Conservation (phyloP, 2,113 vertebrate genomes). For the Rhineura floridana region DNA sequence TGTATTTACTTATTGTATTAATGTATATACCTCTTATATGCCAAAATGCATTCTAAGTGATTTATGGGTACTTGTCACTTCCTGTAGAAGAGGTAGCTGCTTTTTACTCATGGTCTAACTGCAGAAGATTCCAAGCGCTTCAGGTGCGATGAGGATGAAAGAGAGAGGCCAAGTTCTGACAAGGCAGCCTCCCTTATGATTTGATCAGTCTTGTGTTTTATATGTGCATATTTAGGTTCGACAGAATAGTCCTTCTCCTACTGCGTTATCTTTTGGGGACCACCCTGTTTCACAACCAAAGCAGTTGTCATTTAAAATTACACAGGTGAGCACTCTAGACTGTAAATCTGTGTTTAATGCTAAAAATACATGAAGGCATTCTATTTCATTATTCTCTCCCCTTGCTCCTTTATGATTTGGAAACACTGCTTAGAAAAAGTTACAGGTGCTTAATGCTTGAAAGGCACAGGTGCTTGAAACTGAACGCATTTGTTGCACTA, state of each 20-base stretch:
- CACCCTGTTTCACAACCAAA: slow-evolving; percentile 91
- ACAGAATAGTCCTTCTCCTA: slow-evolving; percentile 97
- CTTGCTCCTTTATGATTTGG: not conserved
- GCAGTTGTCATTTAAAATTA: slow-evolving; percentile 92
- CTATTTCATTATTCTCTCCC: not conserved
- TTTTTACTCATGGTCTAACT: no score
- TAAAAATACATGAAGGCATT: not conserved
- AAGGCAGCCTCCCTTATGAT: not conserved
- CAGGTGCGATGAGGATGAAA: not conserved
- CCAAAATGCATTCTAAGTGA: no score
- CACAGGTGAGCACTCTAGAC: slow-evolving; percentile 83
- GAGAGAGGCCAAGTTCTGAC: not conserved
- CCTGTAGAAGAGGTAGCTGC: not conserved
- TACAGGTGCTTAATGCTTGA: not conserved
- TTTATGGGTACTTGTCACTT: not conserved
- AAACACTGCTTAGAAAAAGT: slow-evolving; percentile 20
- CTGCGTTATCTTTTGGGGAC: slow-evolving; percentile 95
- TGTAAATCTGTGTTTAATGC: not conserved
- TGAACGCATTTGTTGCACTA: slow-evolving; percentile 4
- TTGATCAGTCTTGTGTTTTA: not conserved
- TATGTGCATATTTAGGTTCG: slow-evolving; percentile 81
- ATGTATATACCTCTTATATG: no score
- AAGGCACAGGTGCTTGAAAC: not conserved
- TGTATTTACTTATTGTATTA: not conserved
- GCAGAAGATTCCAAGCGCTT: not conserved